Percentiles rank a stretch among this genome's conserved stretches.
Evolutionary conservation across 64 coral and sea anemone genomes (phyloP).

Genomic region (Dendrophyllia cribrosa): DNA sequence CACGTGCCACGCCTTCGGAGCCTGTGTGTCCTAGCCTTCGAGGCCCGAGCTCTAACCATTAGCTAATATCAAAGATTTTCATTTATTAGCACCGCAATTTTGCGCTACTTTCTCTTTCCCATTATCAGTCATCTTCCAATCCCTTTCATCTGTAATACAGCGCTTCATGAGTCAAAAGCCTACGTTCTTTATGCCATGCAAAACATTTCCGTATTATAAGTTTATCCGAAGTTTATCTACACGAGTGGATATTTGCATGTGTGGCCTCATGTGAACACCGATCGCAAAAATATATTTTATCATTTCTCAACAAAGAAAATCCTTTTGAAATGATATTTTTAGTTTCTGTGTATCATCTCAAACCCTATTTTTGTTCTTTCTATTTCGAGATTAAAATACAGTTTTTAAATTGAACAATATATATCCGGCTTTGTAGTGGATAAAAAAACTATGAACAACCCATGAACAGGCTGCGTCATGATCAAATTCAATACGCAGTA

Average conservation of each 20-base stretch:
- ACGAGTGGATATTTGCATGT: slow-evolving; percentile 1
- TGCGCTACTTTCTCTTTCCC: neutral
- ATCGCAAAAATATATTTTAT: slow-evolving; percentile 2
- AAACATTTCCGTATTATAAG: slow-evolving; percentile 1
- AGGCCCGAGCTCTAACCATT: neutral
- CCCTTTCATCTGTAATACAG: neutral
- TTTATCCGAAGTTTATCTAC: neutral
- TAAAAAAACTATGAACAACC: no score
- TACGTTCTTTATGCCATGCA: neutral
- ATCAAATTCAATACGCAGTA: no score
- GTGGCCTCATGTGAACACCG: neutral
- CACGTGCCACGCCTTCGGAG: slow-evolving; percentile 8
- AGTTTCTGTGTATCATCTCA: neutral
- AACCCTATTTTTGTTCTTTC: neutral
- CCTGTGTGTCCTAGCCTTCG: neutral
- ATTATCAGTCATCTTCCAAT: neutral
- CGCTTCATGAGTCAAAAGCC: neutral
- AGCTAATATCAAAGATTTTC: neutral
- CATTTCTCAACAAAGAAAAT: neutral
- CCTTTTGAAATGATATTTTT: neutral
- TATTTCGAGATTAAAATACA: no score
- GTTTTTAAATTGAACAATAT: no score
- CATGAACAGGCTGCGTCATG: no score
- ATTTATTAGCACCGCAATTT: neutral
- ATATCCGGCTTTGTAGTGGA: no score